phyloP scores from a whole-genome alignment of 2,888 invertebrate genomes.

The Tenthredo amoena region DNA sequence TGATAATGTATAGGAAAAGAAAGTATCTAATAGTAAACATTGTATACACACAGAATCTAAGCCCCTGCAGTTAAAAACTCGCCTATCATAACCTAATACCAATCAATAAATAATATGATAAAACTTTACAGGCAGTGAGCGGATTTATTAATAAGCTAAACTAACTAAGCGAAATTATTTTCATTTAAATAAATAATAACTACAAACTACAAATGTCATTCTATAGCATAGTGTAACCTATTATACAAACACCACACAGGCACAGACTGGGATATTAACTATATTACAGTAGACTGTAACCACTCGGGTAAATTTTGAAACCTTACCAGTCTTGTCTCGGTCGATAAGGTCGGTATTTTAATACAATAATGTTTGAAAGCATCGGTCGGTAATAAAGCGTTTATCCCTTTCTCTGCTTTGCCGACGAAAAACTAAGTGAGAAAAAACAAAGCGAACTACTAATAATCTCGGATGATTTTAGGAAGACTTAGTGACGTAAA shows the following conservation, averaged over 20 bases:
- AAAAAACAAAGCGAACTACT: neutral
- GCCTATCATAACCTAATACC: slow-evolving; percentile 72
- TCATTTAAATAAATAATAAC: slow-evolving; percentile 67
- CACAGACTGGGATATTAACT: slow-evolving; percentile 68
- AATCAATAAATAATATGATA: slow-evolving; percentile 65
- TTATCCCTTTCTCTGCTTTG: neutral
- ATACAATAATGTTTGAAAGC: neutral
- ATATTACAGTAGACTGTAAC: slow-evolving; percentile 52
- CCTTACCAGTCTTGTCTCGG: neutral
- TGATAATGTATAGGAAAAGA: slow-evolving; percentile 59
- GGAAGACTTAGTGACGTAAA: slow-evolving; percentile 77
- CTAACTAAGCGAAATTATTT: slow-evolving; percentile 62
- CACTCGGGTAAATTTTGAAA: slow-evolving; percentile 9
- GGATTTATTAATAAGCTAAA: slow-evolving; percentile 59
- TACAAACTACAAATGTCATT: slow-evolving; percentile 74
- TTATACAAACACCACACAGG: slow-evolving; percentile 75
- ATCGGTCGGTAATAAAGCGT: neutral
- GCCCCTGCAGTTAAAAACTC: slow-evolving; percentile 63
- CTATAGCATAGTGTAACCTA: slow-evolving; percentile 75
- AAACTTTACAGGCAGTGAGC: slow-evolving; percentile 58
- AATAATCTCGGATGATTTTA: neutral
- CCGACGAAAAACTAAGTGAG: neutral
- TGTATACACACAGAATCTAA: slow-evolving; percentile 63
- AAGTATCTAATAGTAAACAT: slow-evolving; percentile 67
- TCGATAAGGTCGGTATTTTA: neutral